Percentiles rank a stretch among this genome's conserved stretches.
Conservation (phyloP, 2,113 vertebrate genomes). For the Hippocampus comes region DNA sequence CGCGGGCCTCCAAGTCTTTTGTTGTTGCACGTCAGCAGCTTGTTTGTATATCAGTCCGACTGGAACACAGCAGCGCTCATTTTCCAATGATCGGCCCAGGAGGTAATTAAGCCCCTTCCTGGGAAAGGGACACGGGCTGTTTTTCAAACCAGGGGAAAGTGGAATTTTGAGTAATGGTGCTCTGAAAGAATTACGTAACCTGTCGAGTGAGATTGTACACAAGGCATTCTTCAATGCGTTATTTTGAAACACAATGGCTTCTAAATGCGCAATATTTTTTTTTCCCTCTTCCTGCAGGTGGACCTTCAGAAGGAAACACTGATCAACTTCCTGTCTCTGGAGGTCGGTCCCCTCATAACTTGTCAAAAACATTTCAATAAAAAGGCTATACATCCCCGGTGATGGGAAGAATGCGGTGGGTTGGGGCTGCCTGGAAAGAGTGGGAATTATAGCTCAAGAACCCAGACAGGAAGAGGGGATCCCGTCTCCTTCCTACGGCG, state of each 20-base stretch:
- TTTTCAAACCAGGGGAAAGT: slow-evolving; percentile 21
- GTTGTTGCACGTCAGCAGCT: slow-evolving; percentile 21
- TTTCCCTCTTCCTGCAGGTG: slow-evolving; percentile 73
- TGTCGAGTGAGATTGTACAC: slow-evolving; percentile 1
- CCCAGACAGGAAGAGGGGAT: slow-evolving; percentile 65
- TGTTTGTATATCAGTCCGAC: slow-evolving; percentile 13
- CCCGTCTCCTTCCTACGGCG: slow-evolving; percentile 58
- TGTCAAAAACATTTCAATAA: slow-evolving; percentile 54
- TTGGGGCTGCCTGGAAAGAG: slow-evolving; percentile 38
- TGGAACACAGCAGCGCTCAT: slow-evolving; percentile 6
- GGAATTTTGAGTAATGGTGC: slow-evolving; percentile 21
- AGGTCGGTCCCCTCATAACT: slow-evolving; percentile 76
- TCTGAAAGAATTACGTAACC: slow-evolving; percentile 16
- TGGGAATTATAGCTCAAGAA: slow-evolving; percentile 27
- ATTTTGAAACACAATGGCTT: neutral
- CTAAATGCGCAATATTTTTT: slow-evolving; percentile 32
- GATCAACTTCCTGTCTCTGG: slow-evolving; percentile 87
- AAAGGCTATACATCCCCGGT: slow-evolving; percentile 22
- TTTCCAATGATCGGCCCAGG: slow-evolving; percentile 26
- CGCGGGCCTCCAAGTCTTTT: slow-evolving; percentile 6
- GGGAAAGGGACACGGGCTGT: slow-evolving; percentile 9
- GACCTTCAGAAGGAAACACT: slow-evolving; percentile 92
- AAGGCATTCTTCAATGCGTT: neutral
- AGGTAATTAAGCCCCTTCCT: slow-evolving; percentile 19
- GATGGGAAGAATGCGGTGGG: slow-evolving; percentile 18